Conservation (phyloP, 1,140 invertebrate species). For the Colletes latitarsis region DNA sequence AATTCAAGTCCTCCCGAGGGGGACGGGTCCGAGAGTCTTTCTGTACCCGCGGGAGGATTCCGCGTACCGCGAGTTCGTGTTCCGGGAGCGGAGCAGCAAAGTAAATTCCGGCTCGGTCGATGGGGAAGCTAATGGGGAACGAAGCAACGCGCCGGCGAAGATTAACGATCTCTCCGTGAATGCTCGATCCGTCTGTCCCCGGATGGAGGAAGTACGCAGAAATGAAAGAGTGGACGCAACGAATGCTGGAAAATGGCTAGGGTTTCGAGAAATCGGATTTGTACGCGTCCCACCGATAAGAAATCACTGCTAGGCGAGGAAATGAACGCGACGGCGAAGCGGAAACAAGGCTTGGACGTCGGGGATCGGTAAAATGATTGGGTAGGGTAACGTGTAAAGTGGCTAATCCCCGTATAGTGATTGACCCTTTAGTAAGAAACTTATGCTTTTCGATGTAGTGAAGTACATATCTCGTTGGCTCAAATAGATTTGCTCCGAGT, state of each 20-base stretch:
- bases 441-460: no score
- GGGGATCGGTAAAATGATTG: no score
- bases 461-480: no score
- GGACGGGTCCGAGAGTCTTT: not conserved
- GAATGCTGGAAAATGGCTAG: not conserved
- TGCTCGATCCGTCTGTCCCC: constrained; percentile 9
- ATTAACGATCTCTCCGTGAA: constrained; percentile 43
- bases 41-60: constrained; percentile 18
- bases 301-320: not conserved
- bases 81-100: not conserved
- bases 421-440: no score
- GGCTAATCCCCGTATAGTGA: no score
- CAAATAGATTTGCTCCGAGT: no score
- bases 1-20: constrained; percentile 37
- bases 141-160: constrained; percentile 25
- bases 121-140: constrained; percentile 32
- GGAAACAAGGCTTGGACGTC: no score
- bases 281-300: not conserved
- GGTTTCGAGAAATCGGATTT: not conserved
- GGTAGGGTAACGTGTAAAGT: no score
- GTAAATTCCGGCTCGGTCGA: constrained; percentile 30
- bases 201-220: not conserved
- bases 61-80: not conserved
- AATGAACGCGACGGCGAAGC: not conserved
- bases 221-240: constrained; percentile 2